Evolutionary conservation across 2,888 invertebrate species (phyloP), one percentile per base, ranked within the genome.

Genomic region (Brachycybe producta): DNA sequence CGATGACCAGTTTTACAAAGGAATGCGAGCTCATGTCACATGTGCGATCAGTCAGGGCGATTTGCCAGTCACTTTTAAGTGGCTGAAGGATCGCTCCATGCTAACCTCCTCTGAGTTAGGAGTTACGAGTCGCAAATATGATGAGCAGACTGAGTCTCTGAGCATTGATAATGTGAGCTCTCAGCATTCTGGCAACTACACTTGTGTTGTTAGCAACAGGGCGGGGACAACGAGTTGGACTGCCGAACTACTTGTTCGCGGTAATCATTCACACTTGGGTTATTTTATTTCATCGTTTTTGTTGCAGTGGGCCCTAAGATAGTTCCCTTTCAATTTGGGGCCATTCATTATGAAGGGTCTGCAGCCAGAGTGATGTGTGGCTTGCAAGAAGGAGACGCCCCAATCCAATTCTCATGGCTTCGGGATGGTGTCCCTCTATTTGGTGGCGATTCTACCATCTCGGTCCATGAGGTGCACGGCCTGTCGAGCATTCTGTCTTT

Each of bases 301-400:
- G 74, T 82, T 82, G 74, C 70, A 80, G 79, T 79, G 65, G 73
- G 76, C 58, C 79, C 80, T 54, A 78, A 78, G 70, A 77, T 80
- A 61, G 71, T 75, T 59, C 78, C 78, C 41, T 76, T 80, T 65
- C 39, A 46, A 5, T 55, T 55, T 35, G 61, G 75, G 24, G 55
- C 49, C 46, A 42, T 54, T 15, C 45, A 54, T 34, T 47, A 54
- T 46, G 55, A 52, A 28, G 56, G 57, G 21, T 52, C 54, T 19
- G 27, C 51, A 7, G 53, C 55, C 19, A 54, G 53, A 45, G 52
- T 57, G 11, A 49, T 52, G 30, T 57, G 57, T 49, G 51, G 54
- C 36, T 36, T 57, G 15, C 35, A 46, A 39, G 54, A 57, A 34
- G 57, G 68, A 8, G 67, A 67, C 56, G 57, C 62, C 30, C 68